Base-by-base conservation (phyloP, 2,797 vertebrate species). In the Alexandromys oeconomus region DNA sequence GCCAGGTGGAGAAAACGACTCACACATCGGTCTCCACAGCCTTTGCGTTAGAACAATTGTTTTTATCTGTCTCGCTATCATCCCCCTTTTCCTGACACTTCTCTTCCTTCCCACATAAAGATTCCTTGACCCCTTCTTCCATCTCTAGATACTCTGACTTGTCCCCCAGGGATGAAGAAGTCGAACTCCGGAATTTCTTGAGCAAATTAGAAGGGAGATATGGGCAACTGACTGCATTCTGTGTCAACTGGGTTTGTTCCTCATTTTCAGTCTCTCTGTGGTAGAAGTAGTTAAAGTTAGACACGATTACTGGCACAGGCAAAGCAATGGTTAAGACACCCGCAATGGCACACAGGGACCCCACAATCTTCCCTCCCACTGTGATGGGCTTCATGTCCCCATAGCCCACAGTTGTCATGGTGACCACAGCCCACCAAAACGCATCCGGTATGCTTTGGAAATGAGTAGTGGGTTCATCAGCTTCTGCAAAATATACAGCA, bases 211-310 rank as follows among this genome's bases (percentile, higher is more conserved):
- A 97, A 78, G 99, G 99, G 97, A 99, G 99, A 96, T 99, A 99
- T 5, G 98, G 98, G 91, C 98, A 99, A 91, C 98, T 98, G 98
- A 98, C 98, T 81, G 99, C 98, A 87, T 99, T 99, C 97, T 99
- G 99, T 65, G 99, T 99, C 97, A 98, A 98, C 95, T 99, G 99
- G 0, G 99, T 82, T 98, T 99, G 99, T 88, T 99, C 99, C 65
- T 99, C 99, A 29, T 99, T 99, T 87, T 99, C 99, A 19, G 99
- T 99, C 98, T 99, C 99, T 98, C 99, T 98, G 98, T 99, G 99
- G 98, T 99, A 99, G 98, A 99, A 99, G 98, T 99, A 99, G 98
- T 99, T 99, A 98, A 99, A 99, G 99, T 99, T 99, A 98, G 99
- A 99, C 97, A 99, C 99, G 96, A 99, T 99, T 98, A 99, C 99